Base-by-base conservation (phyloP, 2,797 vertebrate species). In the Myotis planiceps region DNA sequence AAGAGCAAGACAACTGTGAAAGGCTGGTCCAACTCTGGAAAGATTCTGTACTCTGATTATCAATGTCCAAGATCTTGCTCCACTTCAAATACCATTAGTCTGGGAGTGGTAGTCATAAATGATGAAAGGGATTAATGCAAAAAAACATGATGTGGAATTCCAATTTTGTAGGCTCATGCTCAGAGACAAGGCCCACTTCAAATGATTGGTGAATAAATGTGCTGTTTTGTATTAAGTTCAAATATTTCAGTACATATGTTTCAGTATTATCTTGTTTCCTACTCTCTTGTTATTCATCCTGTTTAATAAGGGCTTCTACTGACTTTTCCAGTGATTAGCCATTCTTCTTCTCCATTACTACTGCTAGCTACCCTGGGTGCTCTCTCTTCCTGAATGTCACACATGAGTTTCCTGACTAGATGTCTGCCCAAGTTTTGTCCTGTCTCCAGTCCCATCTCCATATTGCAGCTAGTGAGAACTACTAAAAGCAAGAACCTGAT, bases 261-360 rank as follows among this genome's bases (percentile, higher is more conserved):
- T 58, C 58, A 60, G 58, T 53, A 3, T 72, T n/a, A 13, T 0
- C 37, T 88, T 74, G 2, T 53, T 37, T 75, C 25, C 49, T 51
- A 1, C 4, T 21, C 39, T 21, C 1, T 63, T 66, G 15, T 3
- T 45, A 47, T 8, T 0, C 29, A 0, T 55, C n/a, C 23, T 55
- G 9, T 49, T 29, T 63, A 27, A 14, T 8, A 27, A 51, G 51
- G 37, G 18, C 72, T 85, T 49, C 53, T 21, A 0, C 37, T 49
- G 37, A 51, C 0, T 63, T 27, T 42, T n/a, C 37, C 51, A 10
- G 71, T 21, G 34, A 74, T 65, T 23, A 58, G 37, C 66, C 25
- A 1, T 25, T 74, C 65, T 47, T 68, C 71, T 47, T 45, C 2
- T 66, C 68, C 18, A 12, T 71, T 15, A 9, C 71, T 58, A 0